Conservation (phyloP, 2,797 vertebrate species). For the Psittacula echo region DNA sequence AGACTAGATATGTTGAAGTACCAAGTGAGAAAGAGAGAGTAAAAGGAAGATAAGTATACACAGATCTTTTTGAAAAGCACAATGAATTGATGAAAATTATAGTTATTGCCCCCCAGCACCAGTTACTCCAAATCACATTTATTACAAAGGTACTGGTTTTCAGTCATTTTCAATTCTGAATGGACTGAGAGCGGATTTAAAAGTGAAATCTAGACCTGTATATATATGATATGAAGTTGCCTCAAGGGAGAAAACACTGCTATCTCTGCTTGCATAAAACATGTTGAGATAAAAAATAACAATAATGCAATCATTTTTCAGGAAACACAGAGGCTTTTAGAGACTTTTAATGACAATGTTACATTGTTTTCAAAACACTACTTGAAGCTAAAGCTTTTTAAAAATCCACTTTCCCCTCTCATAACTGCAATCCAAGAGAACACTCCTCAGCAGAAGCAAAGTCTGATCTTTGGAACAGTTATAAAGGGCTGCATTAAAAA, state of each 20-base stretch:
- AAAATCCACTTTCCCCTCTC: neutral
- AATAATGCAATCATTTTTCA: neutral
- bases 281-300: neutral
- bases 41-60: neutral
- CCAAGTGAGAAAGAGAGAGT: neutral
- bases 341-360: neutral
- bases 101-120: neutral
- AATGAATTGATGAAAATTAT: neutral
- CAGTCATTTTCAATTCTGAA: neutral
- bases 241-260: neutral
- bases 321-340: neutral
- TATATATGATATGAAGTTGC: neutral
- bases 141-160: neutral
- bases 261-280: neutral
- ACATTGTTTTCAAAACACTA: neutral
- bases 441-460: neutral
- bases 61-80: neutral
- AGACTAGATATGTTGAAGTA: neutral
- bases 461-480: conserved; percentile 14
- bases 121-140: neutral
- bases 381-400: conserved; percentile 13
- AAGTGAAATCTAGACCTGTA: neutral
- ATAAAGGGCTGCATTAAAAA: neutral
- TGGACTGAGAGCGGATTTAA: neutral
- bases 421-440: neutral